Base-by-base conservation (phyloP, 2,797 vertebrate species). In the Muscicapa comitata region DNA sequence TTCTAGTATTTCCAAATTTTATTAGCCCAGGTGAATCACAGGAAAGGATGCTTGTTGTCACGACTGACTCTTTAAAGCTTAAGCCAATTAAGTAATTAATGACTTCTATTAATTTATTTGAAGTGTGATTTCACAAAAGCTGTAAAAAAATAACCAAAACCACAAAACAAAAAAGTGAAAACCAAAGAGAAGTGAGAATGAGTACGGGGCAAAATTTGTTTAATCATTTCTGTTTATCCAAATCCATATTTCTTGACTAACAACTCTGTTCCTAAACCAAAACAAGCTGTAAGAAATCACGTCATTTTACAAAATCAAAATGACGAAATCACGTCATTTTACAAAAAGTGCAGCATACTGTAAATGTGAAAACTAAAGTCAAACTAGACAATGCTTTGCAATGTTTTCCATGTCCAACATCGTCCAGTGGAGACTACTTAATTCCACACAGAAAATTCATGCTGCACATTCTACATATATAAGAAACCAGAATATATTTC, bases 91-190 rank as follows among this genome's bases (percentile, higher is more conserved):
- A 51, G 24, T 58, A 45, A 47, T 51, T 74, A 38, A 67, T 35
- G 12, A 81, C 19, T 55, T 68, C 13, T 48, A 17, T 20, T 55
- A 47, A 75, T 51, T 63, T 75, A 42, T 47, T 71, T 55, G 62
- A 71, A 59, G 13, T 2, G 33, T 28, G 29, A 57, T 61, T 88
- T 77, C 43, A 73, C 9, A 53, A 76, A 45, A 73, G 10, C 2
- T 54, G 7, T 10, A n/a, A 17, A 4, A 4, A 54, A 73, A 29
- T 5, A 25, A 0, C 6, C 6, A 23, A 66, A n/a, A 19, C 35
- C 35, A 35, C 0, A 4, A 5, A 21, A 35, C 40, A 51, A 13
- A 4, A 29, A 12, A 42, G 6, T 2, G 25, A 24, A 67, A 29
- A 23, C 6, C 13, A 31, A 73, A 59, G 14, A 31, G 16, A 72